phyloP scores from a whole-genome alignment of 2,797 vertebrate genomes.

The Chromobotia macracanthus region DNA sequence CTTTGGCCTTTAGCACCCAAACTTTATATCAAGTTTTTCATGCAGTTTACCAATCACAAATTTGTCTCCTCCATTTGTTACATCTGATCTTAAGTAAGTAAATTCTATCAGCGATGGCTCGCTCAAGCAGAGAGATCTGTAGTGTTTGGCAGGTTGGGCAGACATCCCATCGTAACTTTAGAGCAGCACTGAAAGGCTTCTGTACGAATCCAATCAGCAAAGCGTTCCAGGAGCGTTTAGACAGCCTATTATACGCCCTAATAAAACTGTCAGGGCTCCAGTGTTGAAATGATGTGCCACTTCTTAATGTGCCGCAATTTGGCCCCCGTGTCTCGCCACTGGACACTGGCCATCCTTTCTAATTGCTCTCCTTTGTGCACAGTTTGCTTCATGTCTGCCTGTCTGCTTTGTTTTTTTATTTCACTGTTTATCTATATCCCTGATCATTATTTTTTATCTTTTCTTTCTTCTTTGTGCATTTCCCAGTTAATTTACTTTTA shows the following conservation, averaged over 20 bases:
- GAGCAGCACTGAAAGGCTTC: constrained; percentile 25
- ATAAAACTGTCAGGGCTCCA: constrained; percentile 52
- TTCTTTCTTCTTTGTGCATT: background rate
- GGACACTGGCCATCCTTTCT: constrained; percentile 43
- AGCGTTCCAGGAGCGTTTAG: constrained; percentile 44
- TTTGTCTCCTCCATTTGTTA: background rate
- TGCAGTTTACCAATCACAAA: constrained; percentile 18
- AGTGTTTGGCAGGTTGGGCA: background rate
- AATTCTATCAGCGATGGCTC: background rate
- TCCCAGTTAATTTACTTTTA: background rate
- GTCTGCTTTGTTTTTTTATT: constrained; percentile 1
- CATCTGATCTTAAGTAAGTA: background rate
- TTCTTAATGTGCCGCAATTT: constrained; percentile 45
- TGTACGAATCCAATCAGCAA: constrained; percentile 29
- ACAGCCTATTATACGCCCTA: constrained; percentile 48
- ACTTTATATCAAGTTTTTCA: background rate
- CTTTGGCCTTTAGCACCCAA: too few relatives aligned
- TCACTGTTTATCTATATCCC: background rate
- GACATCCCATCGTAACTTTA: constrained; percentile 14
- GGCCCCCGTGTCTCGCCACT: constrained; percentile 30
- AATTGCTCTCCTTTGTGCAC: constrained; percentile 40
- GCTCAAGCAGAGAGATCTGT: constrained; percentile 14
- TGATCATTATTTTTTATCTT: background rate
- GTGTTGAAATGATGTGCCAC: constrained; percentile 39
- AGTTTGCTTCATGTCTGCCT: constrained; percentile 19